A percentile compares a stretch with the other conserved stretches of the same genome.
Conservation (phyloP, 2,797 vertebrate genomes). For the Sebastes hubbsi region DNA sequence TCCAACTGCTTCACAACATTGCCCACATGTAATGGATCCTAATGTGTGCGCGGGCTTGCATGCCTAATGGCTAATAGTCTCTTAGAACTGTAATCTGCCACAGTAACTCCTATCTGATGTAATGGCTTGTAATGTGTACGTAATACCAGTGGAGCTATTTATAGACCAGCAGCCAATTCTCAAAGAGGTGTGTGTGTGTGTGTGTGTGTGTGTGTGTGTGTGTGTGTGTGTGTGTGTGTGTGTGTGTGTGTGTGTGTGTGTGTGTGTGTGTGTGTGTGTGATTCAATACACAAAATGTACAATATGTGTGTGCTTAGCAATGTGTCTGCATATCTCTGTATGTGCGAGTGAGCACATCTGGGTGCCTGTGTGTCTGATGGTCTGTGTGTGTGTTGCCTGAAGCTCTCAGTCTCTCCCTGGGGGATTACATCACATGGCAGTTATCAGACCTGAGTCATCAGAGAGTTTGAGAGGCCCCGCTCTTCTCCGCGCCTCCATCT, state of each 20-base stretch:
- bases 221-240: conserved; percentile 24
- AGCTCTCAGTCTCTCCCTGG: conserved; percentile 57
- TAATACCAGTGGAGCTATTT: conserved; percentile 68
- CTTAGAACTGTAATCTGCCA: conserved; percentile 43
- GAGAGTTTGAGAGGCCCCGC: conserved; percentile 58
- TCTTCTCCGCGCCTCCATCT: conserved; percentile 31
- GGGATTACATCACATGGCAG: conserved; percentile 69
- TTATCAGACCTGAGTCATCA: conserved; percentile 76
- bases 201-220: conserved; percentile 24
- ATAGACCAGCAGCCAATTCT: conserved; percentile 52
- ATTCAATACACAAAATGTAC: conserved; percentile 12
- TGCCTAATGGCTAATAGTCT: conserved; percentile 53
- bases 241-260: too few relatives aligned
- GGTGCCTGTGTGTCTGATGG: conserved; percentile 30
- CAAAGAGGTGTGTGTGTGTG: conserved; percentile 26
- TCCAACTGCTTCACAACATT: conserved; percentile 19
- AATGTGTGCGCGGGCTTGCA: conserved; percentile 28
- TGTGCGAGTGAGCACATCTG: conserved; percentile 31
- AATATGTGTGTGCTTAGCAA: neutral
- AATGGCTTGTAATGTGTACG: conserved; percentile 68
- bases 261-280: conserved; percentile 18
- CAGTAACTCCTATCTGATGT: conserved; percentile 74
- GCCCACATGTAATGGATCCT: conserved; percentile 33
- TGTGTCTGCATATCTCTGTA: neutral
- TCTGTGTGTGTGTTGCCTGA: conserved; percentile 32